Percentiles rank a stretch among this genome's conserved stretches.
These are phyloP conservation scores for Eucera pruinosa DNA, from an alignment of 2,888 invertebrate genomes.

Conservation along the genomic window DNA sequence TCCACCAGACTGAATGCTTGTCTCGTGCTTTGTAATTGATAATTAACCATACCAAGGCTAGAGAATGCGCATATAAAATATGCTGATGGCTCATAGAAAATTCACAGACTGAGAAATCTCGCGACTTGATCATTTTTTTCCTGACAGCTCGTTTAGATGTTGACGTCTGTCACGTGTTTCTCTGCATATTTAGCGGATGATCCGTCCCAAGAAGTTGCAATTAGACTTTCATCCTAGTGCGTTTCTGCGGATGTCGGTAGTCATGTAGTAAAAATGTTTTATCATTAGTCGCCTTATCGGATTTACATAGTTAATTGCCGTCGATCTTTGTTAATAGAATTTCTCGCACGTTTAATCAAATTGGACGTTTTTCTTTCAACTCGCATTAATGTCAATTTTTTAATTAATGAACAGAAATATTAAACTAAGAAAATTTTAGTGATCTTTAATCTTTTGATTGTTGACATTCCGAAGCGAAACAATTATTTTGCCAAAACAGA, in stretches of 20 bases:
- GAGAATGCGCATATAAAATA: neutral
- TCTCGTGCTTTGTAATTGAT: constrained; percentile 16
- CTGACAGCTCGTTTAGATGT: neutral
- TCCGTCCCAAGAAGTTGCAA: constrained; percentile 7
- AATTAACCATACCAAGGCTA: constrained; percentile 9
- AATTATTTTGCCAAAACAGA: too few species aligned
- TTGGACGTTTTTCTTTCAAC: neutral
- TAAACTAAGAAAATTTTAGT: too few species aligned
- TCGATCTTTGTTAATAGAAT: neutral
- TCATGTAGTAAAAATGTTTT: neutral
- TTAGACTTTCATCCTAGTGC: constrained; percentile 14
- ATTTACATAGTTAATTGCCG: neutral
- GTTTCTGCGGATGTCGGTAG: neutral
- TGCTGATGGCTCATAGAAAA: neutral
- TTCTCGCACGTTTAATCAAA: neutral
- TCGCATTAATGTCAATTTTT: too few species aligned
- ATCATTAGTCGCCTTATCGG: constrained; percentile 5
- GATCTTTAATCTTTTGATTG: too few species aligned
- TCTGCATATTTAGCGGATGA: constrained; percentile 1
- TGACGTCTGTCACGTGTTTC: constrained; percentile 9
- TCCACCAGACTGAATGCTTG: neutral
- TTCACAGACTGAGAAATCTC: neutral
- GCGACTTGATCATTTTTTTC: neutral
- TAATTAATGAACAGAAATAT: too few species aligned
- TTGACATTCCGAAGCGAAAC: too few species aligned